These are phyloP conservation scores for Drosophila rufa DNA, from an alignment of 1,140 invertebrate genomes.

Conservation along the genomic window DNA sequence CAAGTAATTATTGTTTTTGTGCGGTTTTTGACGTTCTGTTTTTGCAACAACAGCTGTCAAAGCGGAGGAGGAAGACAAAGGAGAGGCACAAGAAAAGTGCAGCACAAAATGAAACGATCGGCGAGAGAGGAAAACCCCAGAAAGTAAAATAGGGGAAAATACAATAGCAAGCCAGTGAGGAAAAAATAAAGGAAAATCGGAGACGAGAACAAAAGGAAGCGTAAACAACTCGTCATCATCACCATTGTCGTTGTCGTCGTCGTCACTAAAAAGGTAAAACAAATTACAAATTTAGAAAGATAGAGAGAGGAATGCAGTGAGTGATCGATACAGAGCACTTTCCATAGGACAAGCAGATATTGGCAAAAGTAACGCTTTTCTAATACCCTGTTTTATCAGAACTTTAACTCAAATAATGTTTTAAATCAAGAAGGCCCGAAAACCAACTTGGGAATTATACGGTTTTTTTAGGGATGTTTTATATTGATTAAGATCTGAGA, in stretches of 20 bases:
- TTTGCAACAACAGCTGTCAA: conserved; percentile 59
- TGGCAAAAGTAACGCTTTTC: neutral
- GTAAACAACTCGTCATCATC: conserved; percentile 15
- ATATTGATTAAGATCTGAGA: conserved; percentile 3
- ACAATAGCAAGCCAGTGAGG: conserved; percentile 3
- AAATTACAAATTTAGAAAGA: conserved; percentile 20
- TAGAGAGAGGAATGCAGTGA: conserved; percentile 17
- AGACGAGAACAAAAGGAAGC: conserved; percentile 20
- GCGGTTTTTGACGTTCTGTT: conserved; percentile 36
- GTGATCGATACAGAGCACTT: conserved; percentile 11
- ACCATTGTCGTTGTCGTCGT: conserved; percentile 7
- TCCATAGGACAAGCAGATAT: neutral
- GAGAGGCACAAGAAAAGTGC: conserved; percentile 64
- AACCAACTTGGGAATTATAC: neutral
- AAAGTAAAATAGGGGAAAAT: conserved; percentile 28
- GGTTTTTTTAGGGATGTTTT: neutral
- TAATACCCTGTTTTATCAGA: neutral
- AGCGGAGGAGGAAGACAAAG: conserved; percentile 29
- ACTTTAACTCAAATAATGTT: neutral
- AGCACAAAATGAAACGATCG: conserved; percentile 46
- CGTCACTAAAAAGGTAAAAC: conserved; percentile 37
- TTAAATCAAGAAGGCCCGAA: neutral
- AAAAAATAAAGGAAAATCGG: conserved; percentile 26
- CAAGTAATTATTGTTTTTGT: conserved; percentile 50
- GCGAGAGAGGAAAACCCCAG: conserved; percentile 18